phyloP scores from a whole-genome alignment of 2,113 vertebrate species.

The Catharus fuscescens region DNA sequence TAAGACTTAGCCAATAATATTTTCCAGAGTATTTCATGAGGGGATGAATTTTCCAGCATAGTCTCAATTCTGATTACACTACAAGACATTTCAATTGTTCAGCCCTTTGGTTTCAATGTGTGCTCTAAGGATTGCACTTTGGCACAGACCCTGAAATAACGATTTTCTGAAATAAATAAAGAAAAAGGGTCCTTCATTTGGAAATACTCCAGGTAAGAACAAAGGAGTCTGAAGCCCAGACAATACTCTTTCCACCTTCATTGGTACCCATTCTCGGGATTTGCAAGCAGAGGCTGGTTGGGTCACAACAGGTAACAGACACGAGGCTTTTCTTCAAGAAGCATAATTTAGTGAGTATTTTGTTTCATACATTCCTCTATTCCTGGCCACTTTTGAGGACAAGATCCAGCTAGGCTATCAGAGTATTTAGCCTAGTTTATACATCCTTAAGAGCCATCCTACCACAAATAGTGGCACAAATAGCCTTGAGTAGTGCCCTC shows the following conservation, averaged over 20 bases:
- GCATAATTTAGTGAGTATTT: neutral
- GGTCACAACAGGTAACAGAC: neutral
- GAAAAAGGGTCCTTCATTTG: neutral
- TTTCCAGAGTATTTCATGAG: neutral
- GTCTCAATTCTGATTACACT: neutral
- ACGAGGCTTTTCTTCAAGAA: neutral
- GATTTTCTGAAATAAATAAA: neutral
- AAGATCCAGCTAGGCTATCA: neutral
- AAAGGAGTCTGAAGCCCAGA: neutral
- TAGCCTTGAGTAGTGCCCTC: rapidly evolving
- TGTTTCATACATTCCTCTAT: neutral
- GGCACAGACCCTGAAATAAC: neutral
- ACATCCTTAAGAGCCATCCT: neutral
- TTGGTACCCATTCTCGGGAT: neutral
- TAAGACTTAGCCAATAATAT: neutral
- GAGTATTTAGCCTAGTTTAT: neutral
- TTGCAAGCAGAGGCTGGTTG: neutral
- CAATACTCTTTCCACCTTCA: neutral
- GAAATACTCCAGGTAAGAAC: neutral
- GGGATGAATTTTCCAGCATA: neutral
- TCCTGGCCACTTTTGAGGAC: neutral
- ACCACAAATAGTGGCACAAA: neutral
- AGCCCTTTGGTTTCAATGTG: neutral
- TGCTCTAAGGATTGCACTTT: neutral
- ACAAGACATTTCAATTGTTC: neutral